Conservation (phyloP, 2,113 vertebrate genomes). For the Struthidea cinerea region DNA sequence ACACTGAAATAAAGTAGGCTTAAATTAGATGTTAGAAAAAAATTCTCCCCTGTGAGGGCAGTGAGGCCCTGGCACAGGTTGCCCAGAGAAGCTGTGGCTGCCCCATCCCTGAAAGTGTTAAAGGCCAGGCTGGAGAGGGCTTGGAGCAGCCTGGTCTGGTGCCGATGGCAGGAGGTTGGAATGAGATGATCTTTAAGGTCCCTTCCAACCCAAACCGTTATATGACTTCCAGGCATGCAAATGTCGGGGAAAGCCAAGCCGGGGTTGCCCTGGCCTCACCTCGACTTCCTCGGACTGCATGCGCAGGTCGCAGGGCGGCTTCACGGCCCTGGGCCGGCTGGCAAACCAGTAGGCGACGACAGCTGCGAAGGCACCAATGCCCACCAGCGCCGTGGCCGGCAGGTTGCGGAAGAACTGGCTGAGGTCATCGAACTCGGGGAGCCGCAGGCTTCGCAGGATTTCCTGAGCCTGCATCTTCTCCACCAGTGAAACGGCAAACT, state of each 20-base stretch:
- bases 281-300: slow-evolving; percentile 90
- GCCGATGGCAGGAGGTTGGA: neutral
- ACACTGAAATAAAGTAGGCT: neutral
- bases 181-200: neutral
- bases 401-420: slow-evolving; percentile 86
- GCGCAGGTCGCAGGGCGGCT: slow-evolving; percentile 86
- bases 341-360: slow-evolving; percentile 92
- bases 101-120: neutral
- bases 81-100: neutral
- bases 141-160: neutral
- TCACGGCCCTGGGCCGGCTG: slow-evolving; percentile 86
- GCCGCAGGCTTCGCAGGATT: slow-evolving; percentile 83
- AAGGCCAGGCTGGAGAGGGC: neutral
- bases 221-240: neutral
- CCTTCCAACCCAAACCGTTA: neutral
- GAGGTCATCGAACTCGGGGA: slow-evolving; percentile 87
- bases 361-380: slow-evolving; percentile 87
- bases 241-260: fast-evolving
- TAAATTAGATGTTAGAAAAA: neutral
- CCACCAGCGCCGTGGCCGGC: slow-evolving; percentile 86
- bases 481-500: slow-evolving; percentile 84
- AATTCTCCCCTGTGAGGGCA: neutral
- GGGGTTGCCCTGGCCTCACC: slow-evolving; percentile 63
- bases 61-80: neutral
- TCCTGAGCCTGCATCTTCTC: slow-evolving; percentile 97